phyloP scores from a whole-genome alignment of 1,140 invertebrate genomes.

The Pogonognathellus flavescens region DNA sequence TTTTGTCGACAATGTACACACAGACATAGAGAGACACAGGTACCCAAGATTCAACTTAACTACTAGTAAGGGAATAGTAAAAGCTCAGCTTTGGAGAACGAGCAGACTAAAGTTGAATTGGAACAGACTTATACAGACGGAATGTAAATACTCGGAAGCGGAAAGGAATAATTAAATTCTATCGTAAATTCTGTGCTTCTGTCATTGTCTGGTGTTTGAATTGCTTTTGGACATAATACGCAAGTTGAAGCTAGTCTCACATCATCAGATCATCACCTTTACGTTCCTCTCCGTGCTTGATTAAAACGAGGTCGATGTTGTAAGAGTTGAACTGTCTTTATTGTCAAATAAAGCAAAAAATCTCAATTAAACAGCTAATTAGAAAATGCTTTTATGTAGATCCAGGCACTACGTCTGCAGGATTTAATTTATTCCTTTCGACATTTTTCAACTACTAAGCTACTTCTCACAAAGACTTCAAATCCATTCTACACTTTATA shows the following conservation, averaged over 20 bases:
- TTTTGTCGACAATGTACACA: conserved; percentile 1
- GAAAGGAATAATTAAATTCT: conserved; percentile 49
- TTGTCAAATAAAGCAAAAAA: conserved; percentile 33
- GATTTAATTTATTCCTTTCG: background rate
- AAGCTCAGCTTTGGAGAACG: background rate
- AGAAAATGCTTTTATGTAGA: background rate
- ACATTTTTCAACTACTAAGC: background rate
- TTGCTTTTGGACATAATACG: conserved; percentile 1
- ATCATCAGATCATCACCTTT: conserved; percentile 2
- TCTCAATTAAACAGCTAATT: conserved; percentile 17
- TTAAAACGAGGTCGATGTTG: background rate
- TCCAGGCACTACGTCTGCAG: background rate
- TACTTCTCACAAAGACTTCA: background rate
- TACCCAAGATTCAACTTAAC: conserved; percentile 5
- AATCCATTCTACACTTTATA: conserved; percentile 3
- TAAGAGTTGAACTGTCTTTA: conserved; percentile 34
- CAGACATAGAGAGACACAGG: background rate
- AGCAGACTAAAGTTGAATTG: background rate
- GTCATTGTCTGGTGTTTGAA: conserved; percentile 36
- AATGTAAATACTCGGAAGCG: conserved; percentile 1
- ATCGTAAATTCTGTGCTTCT: conserved; percentile 30
- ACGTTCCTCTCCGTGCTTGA: background rate
- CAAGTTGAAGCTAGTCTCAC: background rate
- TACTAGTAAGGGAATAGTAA: background rate
- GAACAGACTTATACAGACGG: background rate